A percentile compares a stretch with the other conserved stretches of the same genome.
Conservation (phyloP, 1,140 invertebrate genomes). For the Philaenus spumarius region DNA sequence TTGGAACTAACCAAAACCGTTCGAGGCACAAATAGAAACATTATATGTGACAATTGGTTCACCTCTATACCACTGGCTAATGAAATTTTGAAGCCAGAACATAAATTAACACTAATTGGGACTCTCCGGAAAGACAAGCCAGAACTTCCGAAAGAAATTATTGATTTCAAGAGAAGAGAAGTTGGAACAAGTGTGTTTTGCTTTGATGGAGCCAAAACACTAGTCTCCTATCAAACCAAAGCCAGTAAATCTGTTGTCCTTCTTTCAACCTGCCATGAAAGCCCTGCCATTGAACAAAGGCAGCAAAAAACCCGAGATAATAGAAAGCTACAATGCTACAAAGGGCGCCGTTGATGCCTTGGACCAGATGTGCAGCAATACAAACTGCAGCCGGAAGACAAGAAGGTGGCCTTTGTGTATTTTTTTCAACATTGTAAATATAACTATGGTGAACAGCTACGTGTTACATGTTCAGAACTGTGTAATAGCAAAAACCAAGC, state of each 20-base stretch:
- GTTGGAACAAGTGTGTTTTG: not conserved
- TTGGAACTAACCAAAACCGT: conserved; percentile 22
- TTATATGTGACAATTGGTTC: conserved; percentile 38
- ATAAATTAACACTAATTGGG: conserved; percentile 31
- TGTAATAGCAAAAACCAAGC: too few species aligned
- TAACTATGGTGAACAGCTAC: too few species aligned
- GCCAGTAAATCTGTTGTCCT: conserved; percentile 26
- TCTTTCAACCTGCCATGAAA: conserved; percentile 33
- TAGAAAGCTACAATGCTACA: conserved; percentile 28
- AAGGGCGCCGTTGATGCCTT: conserved; percentile 33
- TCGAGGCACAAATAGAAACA: conserved; percentile 30
- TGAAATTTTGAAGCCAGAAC: conserved; percentile 23
- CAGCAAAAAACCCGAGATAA: conserved; percentile 30
- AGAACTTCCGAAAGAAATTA: conserved; percentile 27
- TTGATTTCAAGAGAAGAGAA: conserved; percentile 1
- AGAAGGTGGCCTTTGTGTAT: too few species aligned
- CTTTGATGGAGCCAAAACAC: conserved; percentile 1
- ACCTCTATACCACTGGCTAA: conserved; percentile 30
- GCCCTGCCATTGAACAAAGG: conserved; percentile 21
- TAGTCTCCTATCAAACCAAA: not conserved
- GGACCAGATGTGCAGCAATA: too few species aligned
- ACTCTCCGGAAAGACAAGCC: conserved; percentile 35
- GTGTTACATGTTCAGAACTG: too few species aligned
- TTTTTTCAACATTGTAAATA: too few species aligned
- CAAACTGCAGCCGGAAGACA: too few species aligned